Evolutionary conservation across 2,113 vertebrate genomes (phyloP), one percentile per base, ranked within the genome.

Genomic region (Stigmatopora argus): DNA sequence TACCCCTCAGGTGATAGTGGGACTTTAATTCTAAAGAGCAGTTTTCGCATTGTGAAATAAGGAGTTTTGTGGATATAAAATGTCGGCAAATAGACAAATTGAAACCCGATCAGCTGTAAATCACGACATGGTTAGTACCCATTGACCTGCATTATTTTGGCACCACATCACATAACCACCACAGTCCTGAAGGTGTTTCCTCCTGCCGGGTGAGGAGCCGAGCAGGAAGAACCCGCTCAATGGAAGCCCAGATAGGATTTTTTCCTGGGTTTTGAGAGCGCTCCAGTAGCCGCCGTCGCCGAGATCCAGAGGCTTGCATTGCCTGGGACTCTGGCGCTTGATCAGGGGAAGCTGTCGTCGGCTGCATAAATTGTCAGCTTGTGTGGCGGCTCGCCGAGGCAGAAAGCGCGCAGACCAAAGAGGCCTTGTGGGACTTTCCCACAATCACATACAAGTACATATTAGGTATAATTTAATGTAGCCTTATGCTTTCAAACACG

Each of bases 341-440:
- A 93, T 96, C 92, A 94, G 80, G 92, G 89, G 86, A 87, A 92
- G 85, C 93, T 93, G 91, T 94, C 89, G 53, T 86, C 81, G 79
- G 90, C 84, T 83, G 87, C 88, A 89, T 87, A 93, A 93, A 93
- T 91, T 86, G 87, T 89, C 80, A 84, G 90, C 85, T 89, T 91
- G 89, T 90, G 86, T 83, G 89, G 89, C 53, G 72, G 91, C 90
- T 88, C 83, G 79, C 79, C 82, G 88, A 90, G 81, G 75, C 88
- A 90, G 83, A 87, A 80, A 70, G 83, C 88, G 85, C 73, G 85
- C 85, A 89, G 87, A 87, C 87, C 59, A 81, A 75, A 76, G 81
- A 78, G 44, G 81, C 77, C 86, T 90, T 88, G 89, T 91, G 90
- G 90, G 84, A 87, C 89, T 84, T 85, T 83, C 75, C 81, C 83